Evolutionary conservation across 2,113 vertebrate genomes (phyloP), one percentile per base, ranked within the genome.

Genomic region (Sialia sialis): DNA sequence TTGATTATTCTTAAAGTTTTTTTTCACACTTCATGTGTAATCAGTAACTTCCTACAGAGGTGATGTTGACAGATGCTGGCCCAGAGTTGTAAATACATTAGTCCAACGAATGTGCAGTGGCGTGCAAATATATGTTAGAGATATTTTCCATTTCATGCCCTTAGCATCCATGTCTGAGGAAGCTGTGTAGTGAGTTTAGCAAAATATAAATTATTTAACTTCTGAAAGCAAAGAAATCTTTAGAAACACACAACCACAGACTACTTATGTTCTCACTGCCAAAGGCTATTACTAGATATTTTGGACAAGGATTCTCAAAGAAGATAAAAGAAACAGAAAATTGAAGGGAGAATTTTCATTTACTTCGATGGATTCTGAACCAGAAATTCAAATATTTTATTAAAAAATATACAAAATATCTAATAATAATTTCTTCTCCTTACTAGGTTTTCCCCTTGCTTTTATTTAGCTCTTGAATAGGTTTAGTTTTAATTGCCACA

Each of bases 141-240:
- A 54, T 89, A 16, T 88, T 90, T 92, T 63, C 10, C 21, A 11
- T 48, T 74, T 43, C 3, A 36, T 48, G 89, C 43, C 15, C 25
- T 51, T 52, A 55, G 48, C 7, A 34, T 74, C 23, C 9, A 15
- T 0, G 0, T 52, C n/a, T 10, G 10, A 80, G 62, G 51, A 73
- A 83, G n/a, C 15, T 43, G 21, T 27, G 5, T 30, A 54, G 26
- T 34, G 13, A 86, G 3, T 13, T 54, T 56, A 41, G 26, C 19
- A 77, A 23, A 77, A 73, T 34, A 66, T 3, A 79, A 76, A 58
- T 46, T 1, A 73, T 41, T 76, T 70, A 13, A 32, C 18, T 58
- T 90, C 44, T 58, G 54, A 32, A 84, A 73, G 32, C 8, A 80
- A 36, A 73, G 3, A 4, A 75, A 30, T 56, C 6, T 78, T 76